Evolutionary conservation across 2,797 vertebrate species (phyloP), one percentile per base, ranked within the genome.

Genomic region (Argyrosomus regius): DNA sequence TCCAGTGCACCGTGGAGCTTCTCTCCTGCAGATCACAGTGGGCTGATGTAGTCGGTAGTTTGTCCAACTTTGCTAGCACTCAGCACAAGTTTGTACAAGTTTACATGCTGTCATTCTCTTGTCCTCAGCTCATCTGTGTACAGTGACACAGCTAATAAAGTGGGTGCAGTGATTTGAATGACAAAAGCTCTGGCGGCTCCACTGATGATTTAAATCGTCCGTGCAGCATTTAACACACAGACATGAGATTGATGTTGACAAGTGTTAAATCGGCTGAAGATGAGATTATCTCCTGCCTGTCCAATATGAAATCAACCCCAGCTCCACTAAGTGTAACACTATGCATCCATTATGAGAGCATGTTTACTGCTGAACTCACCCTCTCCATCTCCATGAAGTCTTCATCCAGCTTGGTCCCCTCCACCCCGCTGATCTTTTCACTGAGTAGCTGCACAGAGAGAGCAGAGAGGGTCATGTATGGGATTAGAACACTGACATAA

Each of bases 371-470:
- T 28, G 46, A 39, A 81, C 97, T 96, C 95, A 99, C 98, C 95
- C 96, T 94, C 91, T 98, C 97, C 98, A 98, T 98, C 91, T 98
- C 97, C 85, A 96, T 95, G 85, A 99, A 99, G 74, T 98, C 97
- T 35, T 97, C 96, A 86, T 99, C 96, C 24, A 98, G 93, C 87
- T 98, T 98, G 0, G 97, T 98, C 83, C 97, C 97, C 95, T 98
- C 98, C 0, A 94, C 95, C 52, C 98, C 97, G 18, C 96, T 98
- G 90, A 99, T 97, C 94, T 98, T 99, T 86, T 98, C 97, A 91
- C 97, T 98, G 87, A 98, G 94, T 0, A 98, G 93, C 97, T 99
- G 93, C 62, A 91, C 81, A 87, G 28, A 77, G 9, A 86, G 31
- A 62, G 63, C 28, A 86, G 8, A 73, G 28, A 79, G 35, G 52